phyloP scores from a whole-genome alignment of 2,113 vertebrate species.

The Grammomys dolichurus region DNA sequence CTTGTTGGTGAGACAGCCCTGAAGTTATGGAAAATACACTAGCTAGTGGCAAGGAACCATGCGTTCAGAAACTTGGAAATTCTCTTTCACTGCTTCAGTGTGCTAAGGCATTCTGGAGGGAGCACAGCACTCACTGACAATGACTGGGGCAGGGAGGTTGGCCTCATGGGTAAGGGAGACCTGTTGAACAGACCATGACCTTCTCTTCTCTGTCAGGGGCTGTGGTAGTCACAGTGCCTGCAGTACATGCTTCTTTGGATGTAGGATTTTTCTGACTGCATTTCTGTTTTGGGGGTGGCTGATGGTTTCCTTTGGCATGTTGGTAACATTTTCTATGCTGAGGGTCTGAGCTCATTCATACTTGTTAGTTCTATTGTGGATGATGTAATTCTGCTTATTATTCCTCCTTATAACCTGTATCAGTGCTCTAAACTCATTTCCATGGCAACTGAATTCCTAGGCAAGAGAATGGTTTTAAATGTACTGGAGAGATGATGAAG shows the following conservation, averaged over 20 bases:
- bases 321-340: neutral
- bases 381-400: conserved; percentile 33
- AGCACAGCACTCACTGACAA: neutral
- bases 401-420: conserved; percentile 28
- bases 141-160: neutral
- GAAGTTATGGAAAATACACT: neutral
- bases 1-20: neutral
- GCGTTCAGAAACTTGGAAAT: neutral
- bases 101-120: neutral
- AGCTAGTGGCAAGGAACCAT: neutral
- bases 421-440: conserved; percentile 38
- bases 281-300: neutral
- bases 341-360: neutral
- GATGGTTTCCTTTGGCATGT: neutral
- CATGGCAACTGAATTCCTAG: neutral
- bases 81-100: neutral
- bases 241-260: conserved; percentile 1
- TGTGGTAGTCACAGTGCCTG: neutral
- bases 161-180: neutral
- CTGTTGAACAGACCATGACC: neutral
- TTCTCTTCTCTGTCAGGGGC: neutral
- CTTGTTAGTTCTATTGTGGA: neutral
- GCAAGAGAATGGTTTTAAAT: conserved; percentile 42
- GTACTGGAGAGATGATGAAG: neutral
- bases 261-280: conserved; percentile 4